Conservation (phyloP, 2,888 invertebrate species). For the Byasa hedistus region DNA sequence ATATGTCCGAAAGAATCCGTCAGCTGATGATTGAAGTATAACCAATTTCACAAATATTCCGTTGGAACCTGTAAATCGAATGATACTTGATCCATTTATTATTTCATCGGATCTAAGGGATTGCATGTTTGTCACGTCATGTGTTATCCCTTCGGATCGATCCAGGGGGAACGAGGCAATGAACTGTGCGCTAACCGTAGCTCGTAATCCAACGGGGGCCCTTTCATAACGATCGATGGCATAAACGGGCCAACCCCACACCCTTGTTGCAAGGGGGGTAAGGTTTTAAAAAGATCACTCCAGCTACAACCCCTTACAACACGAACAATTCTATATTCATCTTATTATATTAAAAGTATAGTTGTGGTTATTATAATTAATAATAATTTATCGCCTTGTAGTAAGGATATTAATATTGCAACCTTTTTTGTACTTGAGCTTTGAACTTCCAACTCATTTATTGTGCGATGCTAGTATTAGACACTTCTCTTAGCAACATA, state of each 20-base stretch:
- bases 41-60: no score
- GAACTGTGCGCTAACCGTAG: conserved; percentile 24
- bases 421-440: no score
- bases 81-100: background rate
- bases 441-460: no score
- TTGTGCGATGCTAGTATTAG: no score
- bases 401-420: no score
- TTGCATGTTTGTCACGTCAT: conserved; percentile 14
- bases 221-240: conserved; percentile 23
- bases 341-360: no score
- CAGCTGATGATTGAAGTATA: background rate
- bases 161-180: conserved; percentile 18
- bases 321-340: no score
- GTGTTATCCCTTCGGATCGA: conserved; percentile 3
- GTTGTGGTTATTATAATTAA: no score
- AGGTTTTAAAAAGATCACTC: conserved; percentile 16
- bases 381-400: no score
- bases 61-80: no score
- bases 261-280: conserved; percentile 19
- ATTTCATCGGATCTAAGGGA: background rate
- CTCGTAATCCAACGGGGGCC: conserved; percentile 14
- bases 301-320: conserved; percentile 7
- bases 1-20: background rate
- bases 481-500: no score
- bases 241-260: conserved; percentile 14